Base-by-base conservation (phyloP, 2,888 invertebrate species). In the Athripsodes cinereus region DNA sequence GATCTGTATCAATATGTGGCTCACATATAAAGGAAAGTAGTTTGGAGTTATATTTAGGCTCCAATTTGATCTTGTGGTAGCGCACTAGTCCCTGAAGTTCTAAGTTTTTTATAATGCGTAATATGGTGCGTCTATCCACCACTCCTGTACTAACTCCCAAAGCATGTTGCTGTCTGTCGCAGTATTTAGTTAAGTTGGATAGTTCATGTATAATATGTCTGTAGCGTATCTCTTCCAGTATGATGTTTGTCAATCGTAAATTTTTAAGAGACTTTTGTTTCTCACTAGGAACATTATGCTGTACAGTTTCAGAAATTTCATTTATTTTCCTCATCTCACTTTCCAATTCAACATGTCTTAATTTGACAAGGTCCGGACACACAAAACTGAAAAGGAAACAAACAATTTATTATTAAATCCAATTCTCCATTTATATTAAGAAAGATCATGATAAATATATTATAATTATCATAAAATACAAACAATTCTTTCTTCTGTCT, bases 61-160 rank as follows among this genome's bases (percentile, higher is more conserved):
- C 74, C 35, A 85, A 66, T 50, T 72, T 68, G n/a, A 82, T 66
- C 68, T 75, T 74, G 19, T 80, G 75, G 18, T 78, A 72, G 68
- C 82, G 81, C 5, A 86, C 70, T 57, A 81, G 76, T 10, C 83
- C 81, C 49, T 83, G 82, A 55, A 71, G 71, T 1, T 79, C 76
- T 58, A 90, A 70, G 56, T 79, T 77, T 21, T 74, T 72, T 19
- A 88, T 68, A 16, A 90, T 68, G 16, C 87, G 76, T 6, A 77
- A 68, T 21, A 90, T 67, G 0, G 88, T 85, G 67, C 85, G 86
- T 61, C 80, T 81, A 67, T 88, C 87, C 49, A 85, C 80, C 57
- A 72, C 78, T 0, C 78, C 80, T 5, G 74, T 69, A 51, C 75
- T 73, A 0, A 81, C 81, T 69, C 82, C 80, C 56, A 74, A 72